Conservation (phyloP, 2,888 invertebrate genomes). For the Netelia inedita region DNA sequence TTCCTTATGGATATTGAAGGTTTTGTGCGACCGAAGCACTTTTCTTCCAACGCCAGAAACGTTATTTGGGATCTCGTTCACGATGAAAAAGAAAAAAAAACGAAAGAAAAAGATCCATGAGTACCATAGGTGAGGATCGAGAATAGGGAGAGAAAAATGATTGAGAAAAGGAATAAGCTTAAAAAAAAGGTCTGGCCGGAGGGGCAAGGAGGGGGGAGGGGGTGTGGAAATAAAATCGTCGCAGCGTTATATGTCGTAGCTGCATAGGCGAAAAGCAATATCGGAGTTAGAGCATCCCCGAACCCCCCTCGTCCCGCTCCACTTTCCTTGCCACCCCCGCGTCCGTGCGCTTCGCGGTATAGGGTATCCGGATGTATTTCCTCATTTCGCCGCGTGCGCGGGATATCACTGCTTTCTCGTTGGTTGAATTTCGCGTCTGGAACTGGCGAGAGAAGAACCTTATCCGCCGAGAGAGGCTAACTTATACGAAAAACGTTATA, state of each 20-base stretch:
- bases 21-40: conserved; percentile 55
- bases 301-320: not conserved
- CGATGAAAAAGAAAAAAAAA: conserved; percentile 16
- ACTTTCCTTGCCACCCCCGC: not conserved
- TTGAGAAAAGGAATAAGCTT: conserved; percentile 55
- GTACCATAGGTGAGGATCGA: conserved; percentile 32
- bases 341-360: not conserved
- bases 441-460: conserved; percentile 49
- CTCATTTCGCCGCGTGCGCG: conserved; percentile 33
- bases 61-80: conserved; percentile 55
- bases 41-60: conserved; percentile 48
- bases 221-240: conserved; percentile 16
- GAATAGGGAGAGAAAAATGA: conserved; percentile 54
- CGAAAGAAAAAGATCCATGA: conserved; percentile 4
- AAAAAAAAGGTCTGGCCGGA: not conserved
- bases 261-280: conserved; percentile 68
- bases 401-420: conserved; percentile 49
- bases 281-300: conserved; percentile 55
- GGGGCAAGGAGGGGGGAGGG: not conserved
- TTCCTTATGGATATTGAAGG: conserved; percentile 60
- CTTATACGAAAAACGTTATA: conserved; percentile 56
- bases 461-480: conserved; percentile 55
- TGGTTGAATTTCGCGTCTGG: conserved; percentile 48
- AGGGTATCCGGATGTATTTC: conserved; percentile 53
- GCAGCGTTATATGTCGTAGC: conserved; percentile 50